phyloP scores from a whole-genome alignment of 2,797 vertebrate genomes.

The Ataeniobius toweri region DNA sequence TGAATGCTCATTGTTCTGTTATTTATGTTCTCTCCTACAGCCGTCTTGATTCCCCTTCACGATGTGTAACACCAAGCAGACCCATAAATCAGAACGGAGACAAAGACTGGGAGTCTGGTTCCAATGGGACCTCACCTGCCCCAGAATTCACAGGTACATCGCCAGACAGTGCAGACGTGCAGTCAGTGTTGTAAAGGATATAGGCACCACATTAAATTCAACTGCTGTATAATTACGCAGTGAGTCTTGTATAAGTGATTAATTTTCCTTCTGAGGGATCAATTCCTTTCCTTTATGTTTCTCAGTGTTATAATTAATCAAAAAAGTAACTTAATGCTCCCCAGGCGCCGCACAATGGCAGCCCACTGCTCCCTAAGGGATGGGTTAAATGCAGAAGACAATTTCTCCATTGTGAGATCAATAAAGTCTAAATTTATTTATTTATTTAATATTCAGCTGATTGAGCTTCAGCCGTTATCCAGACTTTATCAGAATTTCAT shows the following conservation, averaged over 20 bases:
- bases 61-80: conserved; percentile 80
- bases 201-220: background rate
- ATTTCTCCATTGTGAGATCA: too few relatives aligned
- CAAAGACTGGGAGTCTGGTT: conserved; percentile 85
- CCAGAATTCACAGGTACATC: conserved; percentile 88
- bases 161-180: background rate
- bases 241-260: background rate
- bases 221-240: background rate
- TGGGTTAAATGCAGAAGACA: too few relatives aligned
- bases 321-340: too few relatives aligned
- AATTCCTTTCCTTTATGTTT: background rate
- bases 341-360: too few relatives aligned
- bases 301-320: too few relatives aligned
- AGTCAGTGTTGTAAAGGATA: background rate
- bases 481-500: too few relatives aligned
- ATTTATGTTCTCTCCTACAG: conserved; percentile 46
- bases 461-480: too few relatives aligned
- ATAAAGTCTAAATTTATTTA: too few relatives aligned
- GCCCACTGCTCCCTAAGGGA: too few relatives aligned
- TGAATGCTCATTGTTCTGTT: background rate
- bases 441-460: too few relatives aligned
- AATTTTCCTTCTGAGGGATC: background rate
- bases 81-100: conserved; percentile 80
- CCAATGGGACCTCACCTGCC: conserved; percentile 84
- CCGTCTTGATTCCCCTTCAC: conserved; percentile 79